Evolutionary conservation across 2,113 vertebrate genomes (phyloP).

Genomic region (Anarhynchus alexandrinus): DNA sequence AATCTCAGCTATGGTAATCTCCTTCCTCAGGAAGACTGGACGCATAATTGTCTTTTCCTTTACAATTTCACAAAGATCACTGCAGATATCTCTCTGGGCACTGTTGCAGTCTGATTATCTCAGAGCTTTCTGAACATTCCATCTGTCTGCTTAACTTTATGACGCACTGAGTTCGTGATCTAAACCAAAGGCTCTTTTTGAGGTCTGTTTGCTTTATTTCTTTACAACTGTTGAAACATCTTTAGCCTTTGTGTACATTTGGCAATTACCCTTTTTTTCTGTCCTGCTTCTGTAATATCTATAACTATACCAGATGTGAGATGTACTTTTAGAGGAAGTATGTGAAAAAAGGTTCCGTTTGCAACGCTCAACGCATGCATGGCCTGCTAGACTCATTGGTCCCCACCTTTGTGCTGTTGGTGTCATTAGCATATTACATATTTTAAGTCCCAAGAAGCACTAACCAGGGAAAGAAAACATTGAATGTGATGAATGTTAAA

Average conservation of each 20-base stretch:
- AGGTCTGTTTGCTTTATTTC: background rate
- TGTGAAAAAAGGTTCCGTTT: background rate
- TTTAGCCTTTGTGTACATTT: background rate
- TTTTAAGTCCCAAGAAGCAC: background rate
- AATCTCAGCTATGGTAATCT: background rate
- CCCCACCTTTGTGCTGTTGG: background rate
- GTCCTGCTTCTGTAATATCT: background rate
- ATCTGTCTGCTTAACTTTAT: background rate
- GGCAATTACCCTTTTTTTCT: background rate
- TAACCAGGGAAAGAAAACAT: background rate
- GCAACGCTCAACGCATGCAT: rapidly evolving
- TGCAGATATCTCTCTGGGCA: background rate
- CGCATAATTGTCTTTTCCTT: background rate
- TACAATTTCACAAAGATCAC: background rate
- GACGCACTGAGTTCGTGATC: background rate
- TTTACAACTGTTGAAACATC: background rate
- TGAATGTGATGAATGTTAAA: background rate
- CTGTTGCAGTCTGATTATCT: background rate
- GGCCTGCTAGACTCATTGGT: background rate
- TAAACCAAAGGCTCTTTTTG: background rate
- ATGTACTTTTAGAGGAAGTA: background rate
- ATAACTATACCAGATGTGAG: background rate
- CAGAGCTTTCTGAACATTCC: background rate
- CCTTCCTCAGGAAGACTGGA: background rate
- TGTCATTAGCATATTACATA: background rate